Base-by-base conservation (phyloP, 2,888 invertebrate genomes). In the Psylliodes chrysocephalus region DNA sequence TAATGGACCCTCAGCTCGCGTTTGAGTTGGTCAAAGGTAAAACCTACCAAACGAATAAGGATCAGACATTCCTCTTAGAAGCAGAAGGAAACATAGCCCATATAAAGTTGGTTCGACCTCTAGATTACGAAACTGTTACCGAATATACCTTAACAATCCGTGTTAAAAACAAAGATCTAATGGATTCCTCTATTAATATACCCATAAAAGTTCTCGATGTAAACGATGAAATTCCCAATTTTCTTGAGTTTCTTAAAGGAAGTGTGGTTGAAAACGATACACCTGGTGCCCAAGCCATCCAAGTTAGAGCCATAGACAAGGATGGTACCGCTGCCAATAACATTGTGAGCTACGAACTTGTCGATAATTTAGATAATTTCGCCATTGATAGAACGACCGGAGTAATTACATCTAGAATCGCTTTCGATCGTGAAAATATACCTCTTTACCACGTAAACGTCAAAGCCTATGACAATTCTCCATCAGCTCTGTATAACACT, bases 161-260 rank as follows among this genome's bases (percentile, higher is more conserved):
- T 71, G 93, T 92, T 71, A 86, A 91, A 84, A 95, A 94, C 80
- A 92, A 91, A 73, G 90, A 90, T 77, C 89, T 89, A 75, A 82
- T 95, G 78, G 91, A 91, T 1, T 90, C 92, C 1, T 93, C 93
- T 82, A 91, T 91, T 10, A 88, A 89, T 57, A 87, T 95, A 53
- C 89, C 89, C 74, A 90, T 96, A 28, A 88, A 90, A 80, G 88
- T 96, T 0, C 86, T 89, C 77, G 96, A 96, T 79, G 94, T 94
- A 0, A 96, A 96, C 77, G 96, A 96, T 79, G 95, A 95, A 77
- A 91, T 93, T 71, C 96, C 91, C 0, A 89, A 89, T 71, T 95
- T 96, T 77, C 91, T 91, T 46, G 93, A 94, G 80, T 88, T 92
- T 10, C 87, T 90, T 74, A 89, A 89, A 12, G 95, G 94, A 0